Percentiles rank a stretch among this genome's conserved stretches.
These are phyloP conservation scores for Glossophaga mutica DNA, from an alignment of 2,797 vertebrate genomes.

Conservation along the genomic window DNA sequence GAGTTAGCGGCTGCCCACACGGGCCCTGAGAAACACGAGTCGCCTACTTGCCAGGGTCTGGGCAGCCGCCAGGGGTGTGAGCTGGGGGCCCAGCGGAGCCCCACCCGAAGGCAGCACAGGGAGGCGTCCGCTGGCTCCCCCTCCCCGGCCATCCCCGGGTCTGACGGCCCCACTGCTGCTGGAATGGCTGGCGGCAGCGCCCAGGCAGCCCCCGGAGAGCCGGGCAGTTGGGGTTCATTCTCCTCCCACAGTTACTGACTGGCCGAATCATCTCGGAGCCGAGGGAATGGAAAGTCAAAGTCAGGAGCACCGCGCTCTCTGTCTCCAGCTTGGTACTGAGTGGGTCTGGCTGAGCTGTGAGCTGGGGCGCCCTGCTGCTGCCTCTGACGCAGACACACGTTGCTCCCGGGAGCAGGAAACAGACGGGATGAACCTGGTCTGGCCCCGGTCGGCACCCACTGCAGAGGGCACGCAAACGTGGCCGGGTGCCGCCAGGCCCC, in stretches of 20 bases:
- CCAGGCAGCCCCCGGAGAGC: accelerated
- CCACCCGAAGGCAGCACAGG: accelerated
- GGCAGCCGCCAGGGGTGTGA: accelerated
- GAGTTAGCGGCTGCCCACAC: not conserved
- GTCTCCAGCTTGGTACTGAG: accelerated
- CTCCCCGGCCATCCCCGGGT: not conserved
- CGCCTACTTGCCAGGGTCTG: accelerated
- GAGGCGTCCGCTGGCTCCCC: not conserved
- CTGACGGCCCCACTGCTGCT: not conserved
- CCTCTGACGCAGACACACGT: not conserved
- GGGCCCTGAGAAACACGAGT: accelerated
- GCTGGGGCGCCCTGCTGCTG: not conserved
- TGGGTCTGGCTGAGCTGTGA: not conserved
- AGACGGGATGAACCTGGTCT: not conserved
- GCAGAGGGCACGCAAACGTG: accelerated
- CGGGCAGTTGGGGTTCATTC: not conserved
- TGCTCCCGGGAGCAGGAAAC: not conserved
- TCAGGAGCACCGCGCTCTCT: not conserved
- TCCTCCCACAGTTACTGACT: not conserved
- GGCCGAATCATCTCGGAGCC: not conserved
- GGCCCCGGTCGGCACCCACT: too few relatives aligned
- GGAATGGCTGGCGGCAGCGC: not conserved
- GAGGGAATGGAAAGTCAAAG: not conserved
- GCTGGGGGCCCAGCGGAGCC: accelerated
- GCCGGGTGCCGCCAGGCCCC: not conserved